A percentile compares a stretch with the other conserved stretches of the same genome.
These are phyloP conservation scores for Rhea pennata DNA, from an alignment of 2,113 vertebrate genomes.

Conservation along the genomic window DNA sequence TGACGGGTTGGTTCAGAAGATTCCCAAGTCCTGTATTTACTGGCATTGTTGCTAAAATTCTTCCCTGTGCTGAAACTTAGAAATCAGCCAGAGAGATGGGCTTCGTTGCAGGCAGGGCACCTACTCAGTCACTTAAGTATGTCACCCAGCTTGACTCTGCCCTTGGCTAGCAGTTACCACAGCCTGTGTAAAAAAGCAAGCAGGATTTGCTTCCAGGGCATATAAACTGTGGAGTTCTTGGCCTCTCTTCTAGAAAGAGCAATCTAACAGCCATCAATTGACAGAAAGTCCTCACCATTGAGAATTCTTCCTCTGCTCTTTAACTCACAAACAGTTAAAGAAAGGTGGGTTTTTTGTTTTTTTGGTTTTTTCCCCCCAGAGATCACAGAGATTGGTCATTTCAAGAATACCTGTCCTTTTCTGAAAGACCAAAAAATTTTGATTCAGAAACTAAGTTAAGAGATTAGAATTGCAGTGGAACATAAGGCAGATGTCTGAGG, in stretches of 20 bases:
- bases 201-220: background rate
- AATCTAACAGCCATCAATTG: background rate
- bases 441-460: background rate
- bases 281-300: background rate
- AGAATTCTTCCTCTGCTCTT: background rate
- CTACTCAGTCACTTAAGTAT: background rate
- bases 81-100: background rate
- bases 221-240: background rate
- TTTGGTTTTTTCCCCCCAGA: rapidly evolving
- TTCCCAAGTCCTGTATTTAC: background rate
- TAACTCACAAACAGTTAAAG: background rate
- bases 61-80: background rate
- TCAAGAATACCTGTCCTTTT: background rate
- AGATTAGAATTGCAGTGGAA: background rate
- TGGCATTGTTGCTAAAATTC: background rate
- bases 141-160: background rate
- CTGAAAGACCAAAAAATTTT: background rate
- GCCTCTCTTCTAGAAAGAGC: background rate
- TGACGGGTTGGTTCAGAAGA: background rate
- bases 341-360: too few species aligned
- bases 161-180: background rate
- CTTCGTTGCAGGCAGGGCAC: background rate
- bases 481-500: background rate
- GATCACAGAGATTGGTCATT: background rate
- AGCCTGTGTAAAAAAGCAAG: background rate